Percentiles rank a stretch among this genome's conserved stretches.
Conservation (phyloP, 2,113 vertebrate genomes). For the Ctenodactylus gundi region DNA sequence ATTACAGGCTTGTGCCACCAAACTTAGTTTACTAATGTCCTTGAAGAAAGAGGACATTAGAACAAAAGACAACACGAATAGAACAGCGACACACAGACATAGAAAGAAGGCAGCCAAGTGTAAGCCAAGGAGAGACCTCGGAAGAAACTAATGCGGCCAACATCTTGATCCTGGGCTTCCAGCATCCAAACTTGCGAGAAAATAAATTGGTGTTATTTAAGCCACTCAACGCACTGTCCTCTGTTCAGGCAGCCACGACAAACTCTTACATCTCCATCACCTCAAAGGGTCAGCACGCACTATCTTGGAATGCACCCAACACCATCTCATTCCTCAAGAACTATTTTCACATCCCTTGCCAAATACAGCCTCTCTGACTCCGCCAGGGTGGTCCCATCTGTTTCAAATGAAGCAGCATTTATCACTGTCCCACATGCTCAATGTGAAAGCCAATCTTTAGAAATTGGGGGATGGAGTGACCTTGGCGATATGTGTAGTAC, state of each 20-base stretch:
- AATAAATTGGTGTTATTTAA: slow-evolving; percentile 19
- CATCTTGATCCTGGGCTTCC: slow-evolving; percentile 9
- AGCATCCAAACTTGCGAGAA: neutral
- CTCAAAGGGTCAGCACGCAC: neutral
- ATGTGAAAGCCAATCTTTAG: slow-evolving; percentile 48
- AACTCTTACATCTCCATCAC: slow-evolving; percentile 30
- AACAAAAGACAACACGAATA: neutral
- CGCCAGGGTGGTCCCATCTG: slow-evolving; percentile 70
- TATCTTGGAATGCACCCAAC: slow-evolving; percentile 1
- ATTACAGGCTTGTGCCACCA: no score
- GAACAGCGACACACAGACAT: neutral
- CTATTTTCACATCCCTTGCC: slow-evolving; percentile 47
- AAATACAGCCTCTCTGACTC: slow-evolving; percentile 51
- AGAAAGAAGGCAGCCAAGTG: neutral
- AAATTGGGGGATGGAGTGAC: slow-evolving; percentile 40
- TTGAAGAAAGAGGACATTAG: neutral
- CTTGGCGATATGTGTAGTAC: slow-evolving; percentile 24
- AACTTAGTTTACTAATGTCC: neutral
- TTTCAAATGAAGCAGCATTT: slow-evolving; percentile 52
- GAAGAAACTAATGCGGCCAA: neutral
- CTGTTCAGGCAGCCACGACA: neutral
- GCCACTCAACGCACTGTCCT: neutral
- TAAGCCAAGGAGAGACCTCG: neutral
- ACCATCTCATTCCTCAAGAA: slow-evolving; percentile 51
- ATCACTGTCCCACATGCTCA: slow-evolving; percentile 54